These are phyloP conservation scores for Equus przewalskii DNA, from an alignment of 2,113 vertebrate genomes.

Conservation along the genomic window DNA sequence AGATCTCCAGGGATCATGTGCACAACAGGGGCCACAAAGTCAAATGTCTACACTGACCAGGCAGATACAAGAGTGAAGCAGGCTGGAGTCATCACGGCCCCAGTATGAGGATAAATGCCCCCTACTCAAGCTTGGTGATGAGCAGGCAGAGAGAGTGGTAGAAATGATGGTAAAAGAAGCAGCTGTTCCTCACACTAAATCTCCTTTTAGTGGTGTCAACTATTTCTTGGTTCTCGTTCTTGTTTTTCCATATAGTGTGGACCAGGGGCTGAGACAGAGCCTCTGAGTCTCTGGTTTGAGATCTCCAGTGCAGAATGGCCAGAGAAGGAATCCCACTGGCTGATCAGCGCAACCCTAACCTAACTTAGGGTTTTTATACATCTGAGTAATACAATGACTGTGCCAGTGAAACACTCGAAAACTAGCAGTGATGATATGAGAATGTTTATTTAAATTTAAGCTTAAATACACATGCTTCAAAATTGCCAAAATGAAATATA, in stretches of 20 bases:
- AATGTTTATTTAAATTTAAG: slow-evolving; percentile 53
- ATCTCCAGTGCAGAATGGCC: accelerated
- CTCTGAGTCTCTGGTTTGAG: neutral
- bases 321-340: neutral
- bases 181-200: neutral
- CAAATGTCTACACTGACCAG: neutral
- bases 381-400: neutral
- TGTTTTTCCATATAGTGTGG: neutral
- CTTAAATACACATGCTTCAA: slow-evolving; percentile 43
- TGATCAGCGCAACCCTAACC: neutral
- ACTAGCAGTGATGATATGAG: neutral
- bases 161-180: neutral
- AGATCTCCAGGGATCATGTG: neutral
- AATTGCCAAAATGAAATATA: slow-evolving; percentile 37
- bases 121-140: accelerated
- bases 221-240: neutral
- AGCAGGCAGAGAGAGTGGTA: neutral
- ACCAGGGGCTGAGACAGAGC: neutral
- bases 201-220: neutral
- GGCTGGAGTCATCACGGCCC: neutral
- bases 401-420: neutral
- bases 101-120: neutral
- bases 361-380: neutral
- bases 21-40: neutral
- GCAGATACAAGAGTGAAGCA: neutral